These are phyloP conservation scores for Antheraea yamamai DNA, from an alignment of 2,888 invertebrate species.

Conservation along the genomic window DNA sequence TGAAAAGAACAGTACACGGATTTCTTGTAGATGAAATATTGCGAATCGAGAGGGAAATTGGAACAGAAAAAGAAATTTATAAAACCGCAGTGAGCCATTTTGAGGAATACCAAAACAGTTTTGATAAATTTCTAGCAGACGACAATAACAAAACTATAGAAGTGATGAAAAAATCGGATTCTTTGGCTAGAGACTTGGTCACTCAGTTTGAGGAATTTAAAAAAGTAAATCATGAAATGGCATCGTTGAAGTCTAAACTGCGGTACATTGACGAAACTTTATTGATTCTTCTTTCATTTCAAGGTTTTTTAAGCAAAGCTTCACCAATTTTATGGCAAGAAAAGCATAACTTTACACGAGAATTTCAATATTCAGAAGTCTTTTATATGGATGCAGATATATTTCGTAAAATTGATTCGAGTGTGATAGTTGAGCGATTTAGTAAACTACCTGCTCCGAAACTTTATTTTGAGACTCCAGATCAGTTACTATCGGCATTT, in stretches of 20 bases:
- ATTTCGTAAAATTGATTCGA: constrained; percentile 54
- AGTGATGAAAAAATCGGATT: constrained; percentile 73
- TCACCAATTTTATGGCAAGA: constrained; percentile 73
- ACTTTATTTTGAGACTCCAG: constrained; percentile 66
- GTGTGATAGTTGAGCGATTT: constrained; percentile 48
- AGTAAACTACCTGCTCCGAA: constrained; percentile 54
- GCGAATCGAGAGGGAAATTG: constrained; percentile 67
- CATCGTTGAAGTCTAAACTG: constrained; percentile 68
- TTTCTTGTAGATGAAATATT: constrained; percentile 70
- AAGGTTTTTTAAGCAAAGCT: constrained; percentile 68
- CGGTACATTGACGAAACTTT: constrained; percentile 72
- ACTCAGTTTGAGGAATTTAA: constrained; percentile 69
- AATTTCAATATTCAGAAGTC: constrained; percentile 54
- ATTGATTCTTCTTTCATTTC: constrained; percentile 68
- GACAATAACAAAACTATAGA: constrained; percentile 74
- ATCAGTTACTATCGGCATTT: constrained; percentile 63
- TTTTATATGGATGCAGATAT: constrained; percentile 60
- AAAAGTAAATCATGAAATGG: constrained; percentile 65
- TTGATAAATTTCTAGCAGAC: constrained; percentile 72
- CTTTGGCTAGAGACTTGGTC: constrained; percentile 61
- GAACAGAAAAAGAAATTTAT: constrained; percentile 62
- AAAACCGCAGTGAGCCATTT: constrained; percentile 65
- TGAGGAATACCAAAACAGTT: constrained; percentile 70
- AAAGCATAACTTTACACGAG: constrained; percentile 52
- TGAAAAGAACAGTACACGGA: constrained; percentile 65